These are phyloP conservation scores for Meteorus colon DNA, from an alignment of 2,888 invertebrate genomes.

Conservation along the genomic window DNA sequence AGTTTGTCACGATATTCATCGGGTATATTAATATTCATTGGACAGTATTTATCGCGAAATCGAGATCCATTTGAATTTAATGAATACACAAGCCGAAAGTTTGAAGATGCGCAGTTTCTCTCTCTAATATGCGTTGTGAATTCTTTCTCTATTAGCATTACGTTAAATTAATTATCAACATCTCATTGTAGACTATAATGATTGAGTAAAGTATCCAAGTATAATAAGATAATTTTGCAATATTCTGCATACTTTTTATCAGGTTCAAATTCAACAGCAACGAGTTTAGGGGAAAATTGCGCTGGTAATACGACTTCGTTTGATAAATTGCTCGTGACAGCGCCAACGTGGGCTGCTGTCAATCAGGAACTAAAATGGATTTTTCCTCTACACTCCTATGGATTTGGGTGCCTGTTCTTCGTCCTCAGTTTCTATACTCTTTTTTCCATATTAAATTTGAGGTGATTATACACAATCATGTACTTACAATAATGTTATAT, in stretches of 20 bases:
- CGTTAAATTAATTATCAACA: neutral
- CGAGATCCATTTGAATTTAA: neutral
- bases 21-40: no score
- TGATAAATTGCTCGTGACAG: conserved; percentile 62
- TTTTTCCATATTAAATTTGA: conserved; percentile 76
- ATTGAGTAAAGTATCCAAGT: neutral
- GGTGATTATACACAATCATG: conserved; percentile 63
- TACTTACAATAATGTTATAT: neutral
- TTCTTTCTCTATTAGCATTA: neutral
- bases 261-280: conserved; percentile 62
- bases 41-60: no score
- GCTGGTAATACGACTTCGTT: conserved; percentile 55
- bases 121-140: neutral
- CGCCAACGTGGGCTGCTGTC: conserved; percentile 68
- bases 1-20: no score
- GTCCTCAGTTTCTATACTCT: conserved; percentile 76
- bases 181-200: neutral
- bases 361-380: conserved; percentile 74
- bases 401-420: conserved; percentile 76
- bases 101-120: neutral
- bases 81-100: neutral
- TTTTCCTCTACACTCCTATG: conserved; percentile 76
- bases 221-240: neutral
- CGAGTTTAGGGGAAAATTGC: conserved; percentile 61
- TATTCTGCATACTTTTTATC: conserved; percentile 41